A percentile compares a stretch with the other conserved stretches of the same genome.
These are phyloP conservation scores for Chiroxiphia lanceolata DNA, from an alignment of 2,797 vertebrate genomes.

Conservation along the genomic window DNA sequence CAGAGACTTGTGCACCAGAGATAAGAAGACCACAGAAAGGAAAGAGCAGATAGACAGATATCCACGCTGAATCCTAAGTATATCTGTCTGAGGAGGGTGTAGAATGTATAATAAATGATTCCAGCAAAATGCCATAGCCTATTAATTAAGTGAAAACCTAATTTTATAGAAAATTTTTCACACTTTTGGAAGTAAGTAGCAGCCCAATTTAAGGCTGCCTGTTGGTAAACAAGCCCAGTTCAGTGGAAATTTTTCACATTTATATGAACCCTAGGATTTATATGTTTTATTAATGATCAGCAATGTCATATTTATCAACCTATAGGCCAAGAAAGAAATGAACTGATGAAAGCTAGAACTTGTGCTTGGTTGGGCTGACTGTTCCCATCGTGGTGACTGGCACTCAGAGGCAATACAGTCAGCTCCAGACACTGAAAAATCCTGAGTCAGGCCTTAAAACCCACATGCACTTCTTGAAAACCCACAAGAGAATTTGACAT, in stretches of 20 bases:
- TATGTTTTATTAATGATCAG: neutral
- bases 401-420: neutral
- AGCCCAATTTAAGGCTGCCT: neutral
- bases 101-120: neutral
- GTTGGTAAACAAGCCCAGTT: neutral
- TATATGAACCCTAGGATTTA: neutral
- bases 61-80: neutral
- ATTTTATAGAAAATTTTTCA: neutral
- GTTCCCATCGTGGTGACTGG: neutral
- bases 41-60: neutral
- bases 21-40: neutral
- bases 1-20: neutral
- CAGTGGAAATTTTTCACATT: neutral
- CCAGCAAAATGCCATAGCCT: neutral
- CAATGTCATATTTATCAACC: neutral
- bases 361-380: neutral
- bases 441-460: slow-evolving; percentile 15
- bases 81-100: neutral
- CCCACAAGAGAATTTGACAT: neutral
- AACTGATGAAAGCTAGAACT: neutral
- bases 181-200: neutral
- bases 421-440: slow-evolving; percentile 2
- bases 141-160: neutral
- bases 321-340: neutral
- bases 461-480: neutral